These are phyloP conservation scores for Larimichthys polyactis DNA, from an alignment of 2,113 vertebrate species.

Conservation along the genomic window DNA sequence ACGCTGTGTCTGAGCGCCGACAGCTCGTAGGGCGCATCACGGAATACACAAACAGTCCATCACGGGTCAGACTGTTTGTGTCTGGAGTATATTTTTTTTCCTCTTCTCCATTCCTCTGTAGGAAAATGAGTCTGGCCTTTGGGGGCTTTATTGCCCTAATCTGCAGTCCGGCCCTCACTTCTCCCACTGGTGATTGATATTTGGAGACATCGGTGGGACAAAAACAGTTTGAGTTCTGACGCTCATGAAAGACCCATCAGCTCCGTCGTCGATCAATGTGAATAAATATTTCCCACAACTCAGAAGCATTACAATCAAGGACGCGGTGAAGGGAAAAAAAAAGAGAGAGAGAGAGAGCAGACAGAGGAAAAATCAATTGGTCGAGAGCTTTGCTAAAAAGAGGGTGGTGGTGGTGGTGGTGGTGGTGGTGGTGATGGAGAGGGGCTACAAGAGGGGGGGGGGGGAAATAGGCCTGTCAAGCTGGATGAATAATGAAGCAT, in stretches of 20 bases:
- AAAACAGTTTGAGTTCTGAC: slow-evolving; percentile 81
- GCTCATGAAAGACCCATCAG: slow-evolving; percentile 84
- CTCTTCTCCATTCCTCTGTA: slow-evolving; percentile 31
- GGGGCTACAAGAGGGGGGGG: not conserved
- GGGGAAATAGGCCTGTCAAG: slow-evolving; percentile 54
- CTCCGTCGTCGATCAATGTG: slow-evolving; percentile 79
- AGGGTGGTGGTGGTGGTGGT: slow-evolving; percentile 3
- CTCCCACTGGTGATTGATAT: slow-evolving; percentile 80
- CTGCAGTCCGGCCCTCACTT: slow-evolving; percentile 60
- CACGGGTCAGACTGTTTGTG: slow-evolving; percentile 34
- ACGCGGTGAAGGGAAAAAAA: not conserved
- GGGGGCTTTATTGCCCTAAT: slow-evolving; percentile 68
- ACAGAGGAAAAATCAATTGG: slow-evolving; percentile 75
- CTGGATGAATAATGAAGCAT: slow-evolving; percentile 71
- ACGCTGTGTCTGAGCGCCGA: slow-evolving; percentile 7
- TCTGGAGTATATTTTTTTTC: slow-evolving; percentile 40
- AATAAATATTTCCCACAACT: slow-evolving; percentile 86
- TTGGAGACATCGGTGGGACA: slow-evolving; percentile 79
- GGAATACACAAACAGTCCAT: slow-evolving; percentile 57
- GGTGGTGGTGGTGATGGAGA: not conserved
- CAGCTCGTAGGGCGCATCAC: slow-evolving; percentile 9
- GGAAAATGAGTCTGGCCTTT: slow-evolving; percentile 70
- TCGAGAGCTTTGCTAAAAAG: slow-evolving; percentile 71
- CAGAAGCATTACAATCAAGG: slow-evolving; percentile 79
- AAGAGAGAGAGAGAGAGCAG: slow-evolving; percentile 30